phyloP scores from a whole-genome alignment of 2,797 vertebrate species.

The Pipistrellus nathusii region DNA sequence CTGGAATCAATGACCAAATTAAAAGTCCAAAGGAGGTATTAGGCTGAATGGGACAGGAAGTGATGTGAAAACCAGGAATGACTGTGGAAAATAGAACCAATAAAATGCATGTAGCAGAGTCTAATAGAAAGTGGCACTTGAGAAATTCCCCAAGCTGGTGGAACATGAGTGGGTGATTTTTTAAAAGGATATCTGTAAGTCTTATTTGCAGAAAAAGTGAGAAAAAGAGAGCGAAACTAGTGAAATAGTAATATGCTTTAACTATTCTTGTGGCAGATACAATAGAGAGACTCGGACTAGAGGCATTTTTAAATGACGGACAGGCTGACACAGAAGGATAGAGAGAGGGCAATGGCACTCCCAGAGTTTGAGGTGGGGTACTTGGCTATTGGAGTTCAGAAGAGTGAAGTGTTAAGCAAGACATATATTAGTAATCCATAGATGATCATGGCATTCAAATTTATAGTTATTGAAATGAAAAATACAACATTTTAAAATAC shows the following conservation, averaged over 20 bases:
- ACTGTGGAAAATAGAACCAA: background rate
- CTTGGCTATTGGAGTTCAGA: background rate
- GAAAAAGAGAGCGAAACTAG: background rate
- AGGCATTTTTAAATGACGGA: background rate
- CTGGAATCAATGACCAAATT: background rate
- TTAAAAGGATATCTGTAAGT: background rate
- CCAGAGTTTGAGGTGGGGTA: background rate
- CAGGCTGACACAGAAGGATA: background rate
- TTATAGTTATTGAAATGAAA: background rate
- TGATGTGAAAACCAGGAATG: background rate
- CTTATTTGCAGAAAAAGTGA: background rate
- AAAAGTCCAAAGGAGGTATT: background rate
- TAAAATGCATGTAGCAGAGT: background rate
- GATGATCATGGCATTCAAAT: background rate
- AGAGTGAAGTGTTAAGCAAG: background rate
- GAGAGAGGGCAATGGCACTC: background rate
- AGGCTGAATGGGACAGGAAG: background rate
- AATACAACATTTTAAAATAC: background rate
- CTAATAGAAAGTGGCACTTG: background rate
- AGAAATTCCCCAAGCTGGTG: background rate
- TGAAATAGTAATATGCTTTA: background rate
- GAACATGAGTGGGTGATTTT: background rate
- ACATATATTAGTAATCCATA: background rate
- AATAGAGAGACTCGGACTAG: background rate
- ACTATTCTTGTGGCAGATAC: background rate